A percentile compares a stretch with the other conserved stretches of the same genome.
Conservation (phyloP, 2,113 vertebrate species). For the Orcinus orca region DNA sequence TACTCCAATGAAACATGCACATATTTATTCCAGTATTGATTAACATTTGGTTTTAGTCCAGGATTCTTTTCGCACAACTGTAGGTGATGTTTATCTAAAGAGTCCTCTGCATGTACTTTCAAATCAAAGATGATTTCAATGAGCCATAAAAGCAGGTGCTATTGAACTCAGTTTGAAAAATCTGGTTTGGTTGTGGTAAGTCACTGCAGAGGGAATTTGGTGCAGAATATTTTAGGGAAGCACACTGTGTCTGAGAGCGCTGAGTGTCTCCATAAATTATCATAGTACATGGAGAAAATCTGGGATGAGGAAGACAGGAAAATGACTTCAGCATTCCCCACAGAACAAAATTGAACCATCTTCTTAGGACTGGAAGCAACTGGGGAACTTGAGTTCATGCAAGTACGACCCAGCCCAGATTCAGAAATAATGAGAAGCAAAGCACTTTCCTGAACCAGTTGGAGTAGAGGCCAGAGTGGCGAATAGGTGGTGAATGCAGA, state of each 20-base stretch:
- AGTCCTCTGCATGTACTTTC: background rate
- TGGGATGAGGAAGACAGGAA: background rate
- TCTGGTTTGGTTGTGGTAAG: background rate
- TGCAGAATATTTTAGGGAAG: background rate
- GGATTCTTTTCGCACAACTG: background rate
- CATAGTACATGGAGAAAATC: constrained; percentile 4
- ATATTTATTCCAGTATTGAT: background rate
- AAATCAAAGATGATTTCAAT: background rate
- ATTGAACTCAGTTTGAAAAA: background rate
- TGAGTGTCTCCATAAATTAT: constrained; percentile 25
- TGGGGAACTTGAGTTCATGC: background rate
- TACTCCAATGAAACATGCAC: background rate
- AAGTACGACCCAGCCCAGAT: background rate
- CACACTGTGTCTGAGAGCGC: background rate
- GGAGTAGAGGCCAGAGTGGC: background rate
- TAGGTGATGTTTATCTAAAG: background rate
- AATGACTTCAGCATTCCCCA: background rate
- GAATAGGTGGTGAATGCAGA: background rate
- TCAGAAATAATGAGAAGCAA: background rate
- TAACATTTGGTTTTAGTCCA: background rate
- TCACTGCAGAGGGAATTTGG: background rate
- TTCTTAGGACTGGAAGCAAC: background rate
- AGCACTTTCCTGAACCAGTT: background rate
- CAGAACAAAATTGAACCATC: background rate
- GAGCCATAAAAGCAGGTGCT: background rate